phyloP scores from a whole-genome alignment of 2,888 invertebrate genomes.

The Ryuthela nishihirai region DNA sequence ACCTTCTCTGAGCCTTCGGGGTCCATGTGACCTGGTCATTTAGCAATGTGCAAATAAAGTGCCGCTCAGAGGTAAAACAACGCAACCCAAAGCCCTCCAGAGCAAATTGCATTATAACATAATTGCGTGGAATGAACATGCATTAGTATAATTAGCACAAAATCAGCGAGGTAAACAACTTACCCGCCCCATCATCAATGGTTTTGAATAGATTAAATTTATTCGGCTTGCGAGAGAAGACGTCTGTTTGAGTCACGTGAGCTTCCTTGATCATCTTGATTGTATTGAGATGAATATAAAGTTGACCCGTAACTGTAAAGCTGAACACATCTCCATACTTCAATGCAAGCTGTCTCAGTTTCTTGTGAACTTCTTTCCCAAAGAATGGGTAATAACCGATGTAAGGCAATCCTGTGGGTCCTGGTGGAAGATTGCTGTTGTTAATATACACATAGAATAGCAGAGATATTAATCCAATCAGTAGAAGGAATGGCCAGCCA shows the following conservation, averaged over 20 bases:
- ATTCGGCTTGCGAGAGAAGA: not conserved
- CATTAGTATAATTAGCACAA: no score
- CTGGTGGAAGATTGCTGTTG: constrained; percentile 6
- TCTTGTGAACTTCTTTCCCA: not conserved
- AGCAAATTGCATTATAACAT: no score
- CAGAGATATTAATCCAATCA: no score
- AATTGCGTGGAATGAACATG: no score
- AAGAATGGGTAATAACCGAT: constrained; percentile 14
- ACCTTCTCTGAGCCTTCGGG: no score
- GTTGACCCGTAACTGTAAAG: constrained; percentile 1
- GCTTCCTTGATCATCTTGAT: constrained; percentile 5
- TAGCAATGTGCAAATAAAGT: no score
- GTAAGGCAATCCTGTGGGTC: constrained; percentile 8
- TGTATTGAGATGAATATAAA: constrained; percentile 6
- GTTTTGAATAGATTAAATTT: not conserved
- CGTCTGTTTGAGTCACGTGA: constrained; percentile 6
- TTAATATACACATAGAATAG: no score
- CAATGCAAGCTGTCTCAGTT: not conserved
- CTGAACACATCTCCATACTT: constrained; percentile 16
- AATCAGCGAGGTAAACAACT: not conserved
- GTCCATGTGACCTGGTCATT: no score
- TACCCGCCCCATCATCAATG: not conserved
- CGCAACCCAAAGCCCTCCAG: no score
- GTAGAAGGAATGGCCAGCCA: no score
- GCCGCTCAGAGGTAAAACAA: no score